phyloP scores from a whole-genome alignment of 2,113 vertebrate genomes.

The Tichodroma muraria region DNA sequence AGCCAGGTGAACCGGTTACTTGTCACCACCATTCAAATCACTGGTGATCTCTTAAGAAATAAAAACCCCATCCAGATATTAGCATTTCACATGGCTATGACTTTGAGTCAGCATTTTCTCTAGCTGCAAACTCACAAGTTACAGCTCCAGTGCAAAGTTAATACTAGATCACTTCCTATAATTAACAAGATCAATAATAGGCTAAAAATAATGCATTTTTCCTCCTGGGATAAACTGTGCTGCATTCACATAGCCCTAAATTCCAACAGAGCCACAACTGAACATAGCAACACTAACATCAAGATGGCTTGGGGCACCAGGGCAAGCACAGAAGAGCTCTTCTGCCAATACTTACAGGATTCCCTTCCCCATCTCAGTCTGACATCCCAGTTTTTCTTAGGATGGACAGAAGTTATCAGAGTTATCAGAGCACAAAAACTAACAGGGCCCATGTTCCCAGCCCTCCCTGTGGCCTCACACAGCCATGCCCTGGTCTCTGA shows the following conservation, averaged over 20 bases:
- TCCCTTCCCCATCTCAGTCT: not conserved
- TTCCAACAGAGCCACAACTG: not conserved
- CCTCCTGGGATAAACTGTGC: not conserved
- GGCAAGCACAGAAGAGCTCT: not conserved
- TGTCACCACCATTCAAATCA: not conserved
- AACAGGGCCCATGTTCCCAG: not conserved
- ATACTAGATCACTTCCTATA: not conserved
- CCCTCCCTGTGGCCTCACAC: not conserved
- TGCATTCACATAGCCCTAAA: not conserved
- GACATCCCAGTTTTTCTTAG: not conserved
- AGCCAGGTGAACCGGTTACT: not conserved
- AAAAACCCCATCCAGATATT: not conserved
- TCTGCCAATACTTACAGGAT: not conserved
- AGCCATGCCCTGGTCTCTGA: fast-evolving
- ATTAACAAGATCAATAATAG: constrained; percentile 9
- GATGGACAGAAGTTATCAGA: too few relatives aligned
- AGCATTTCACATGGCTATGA: not conserved
- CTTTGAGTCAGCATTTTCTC: not conserved
- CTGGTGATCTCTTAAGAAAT: not conserved
- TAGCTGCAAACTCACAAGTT: not conserved
- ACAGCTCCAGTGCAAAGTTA: not conserved
- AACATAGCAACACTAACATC: not conserved
- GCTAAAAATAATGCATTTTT: not conserved
- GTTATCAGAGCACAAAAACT: not conserved
- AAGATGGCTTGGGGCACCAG: not conserved